These are phyloP conservation scores for Halictus ligatus DNA, from an alignment of 2,888 invertebrate genomes.

Conservation along the genomic window DNA sequence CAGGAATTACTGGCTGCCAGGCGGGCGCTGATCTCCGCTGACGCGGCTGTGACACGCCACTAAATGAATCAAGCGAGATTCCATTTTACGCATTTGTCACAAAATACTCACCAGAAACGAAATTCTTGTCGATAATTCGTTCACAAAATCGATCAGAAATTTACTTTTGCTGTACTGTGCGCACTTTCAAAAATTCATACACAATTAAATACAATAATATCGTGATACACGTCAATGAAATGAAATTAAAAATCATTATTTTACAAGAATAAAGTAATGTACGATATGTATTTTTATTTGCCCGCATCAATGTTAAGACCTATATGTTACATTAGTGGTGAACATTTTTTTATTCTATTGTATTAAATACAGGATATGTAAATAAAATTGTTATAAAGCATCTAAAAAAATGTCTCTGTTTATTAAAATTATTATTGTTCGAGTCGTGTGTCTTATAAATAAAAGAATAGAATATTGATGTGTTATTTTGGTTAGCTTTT, in stretches of 20 bases:
- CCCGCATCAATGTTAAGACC: background rate
- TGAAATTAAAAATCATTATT: background rate
- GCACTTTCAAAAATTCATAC: background rate
- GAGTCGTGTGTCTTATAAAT: conserved; percentile 9
- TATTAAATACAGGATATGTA: background rate
- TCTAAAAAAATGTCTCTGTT: conserved; percentile 16
- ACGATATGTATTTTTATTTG: background rate
- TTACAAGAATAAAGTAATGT: background rate
- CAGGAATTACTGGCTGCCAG: conserved; percentile 72
- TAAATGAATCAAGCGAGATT: conserved; percentile 56
- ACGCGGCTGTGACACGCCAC: conserved; percentile 79
- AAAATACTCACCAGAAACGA: background rate
- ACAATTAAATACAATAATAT: background rate
- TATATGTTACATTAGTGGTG: background rate
- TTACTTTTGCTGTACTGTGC: background rate
- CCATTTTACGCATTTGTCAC: conserved; percentile 17
- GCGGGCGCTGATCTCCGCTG: conserved; percentile 78
- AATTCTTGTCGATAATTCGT: background rate
- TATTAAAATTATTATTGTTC: conserved; percentile 34
- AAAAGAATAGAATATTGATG: conserved; percentile 9
- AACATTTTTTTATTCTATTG: background rate
- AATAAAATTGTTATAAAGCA: background rate
- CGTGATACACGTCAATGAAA: background rate
- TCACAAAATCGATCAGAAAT: background rate
- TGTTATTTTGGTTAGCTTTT: conserved; percentile 65